phyloP scores from a whole-genome alignment of 2,888 invertebrate species.

The Sepioteuthis lessoniana region DNA sequence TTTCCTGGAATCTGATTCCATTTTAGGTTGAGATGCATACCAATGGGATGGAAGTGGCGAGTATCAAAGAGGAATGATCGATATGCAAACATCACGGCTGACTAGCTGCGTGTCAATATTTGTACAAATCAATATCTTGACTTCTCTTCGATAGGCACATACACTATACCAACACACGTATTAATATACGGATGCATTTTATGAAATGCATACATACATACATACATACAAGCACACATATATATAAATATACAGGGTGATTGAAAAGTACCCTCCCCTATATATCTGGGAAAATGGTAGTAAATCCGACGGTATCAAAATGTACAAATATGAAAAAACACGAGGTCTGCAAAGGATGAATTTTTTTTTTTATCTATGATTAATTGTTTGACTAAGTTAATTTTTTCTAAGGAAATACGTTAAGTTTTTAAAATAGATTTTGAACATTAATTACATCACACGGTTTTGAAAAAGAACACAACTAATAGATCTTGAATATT shows the following conservation, averaged over 20 bases:
- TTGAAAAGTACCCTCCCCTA: no score
- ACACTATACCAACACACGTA: not conserved
- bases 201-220: not conserved
- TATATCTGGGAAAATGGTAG: no score
- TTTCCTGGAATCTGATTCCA: slow-evolving; percentile 7
- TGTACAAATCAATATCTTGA: not conserved
- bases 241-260: not conserved
- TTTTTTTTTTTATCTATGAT: no score
- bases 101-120: not conserved
- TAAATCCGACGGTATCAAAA: no score
- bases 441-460: no score
- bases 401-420: no score
- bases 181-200: not conserved
- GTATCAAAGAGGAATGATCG: not conserved
- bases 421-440: no score
- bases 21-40: not conserved
- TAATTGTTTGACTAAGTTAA: no score
- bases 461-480: no score
- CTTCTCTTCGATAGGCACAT: not conserved
- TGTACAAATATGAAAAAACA: no score
- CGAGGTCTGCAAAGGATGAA: no score
- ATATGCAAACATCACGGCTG: not conserved
- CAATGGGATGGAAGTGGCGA: not conserved
- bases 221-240: not conserved
- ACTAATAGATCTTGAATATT: no score